Percentiles rank a stretch among this genome's conserved stretches.
Evolutionary conservation across 2,797 vertebrate genomes (phyloP).

Genomic region (Scyliorhinus canicula): DNA sequence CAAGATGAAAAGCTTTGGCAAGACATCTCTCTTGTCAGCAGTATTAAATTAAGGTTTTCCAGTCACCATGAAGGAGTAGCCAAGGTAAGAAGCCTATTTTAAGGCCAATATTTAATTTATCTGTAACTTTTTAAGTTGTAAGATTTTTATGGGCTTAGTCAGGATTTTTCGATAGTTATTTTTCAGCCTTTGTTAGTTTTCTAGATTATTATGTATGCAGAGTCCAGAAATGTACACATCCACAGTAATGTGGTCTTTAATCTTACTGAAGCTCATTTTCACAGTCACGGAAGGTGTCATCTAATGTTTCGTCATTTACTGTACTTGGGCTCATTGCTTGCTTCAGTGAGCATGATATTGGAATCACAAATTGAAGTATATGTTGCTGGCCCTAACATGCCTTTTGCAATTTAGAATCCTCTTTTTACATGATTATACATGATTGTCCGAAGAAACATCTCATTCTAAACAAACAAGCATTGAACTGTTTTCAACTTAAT

Average conservation of each 20-base stretch:
- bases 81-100: not conserved
- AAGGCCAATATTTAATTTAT: not conserved
- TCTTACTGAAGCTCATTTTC: not conserved
- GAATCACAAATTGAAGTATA: not conserved
- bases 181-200: not conserved
- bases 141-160: not conserved
- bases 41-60: too few species aligned
- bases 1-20: too few species aligned
- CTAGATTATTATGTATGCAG: not conserved
- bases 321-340: not conserved
- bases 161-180: not conserved
- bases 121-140: not conserved
- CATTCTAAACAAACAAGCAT: not conserved
- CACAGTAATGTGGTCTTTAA: not conserved
- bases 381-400: not conserved
- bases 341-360: not conserved
- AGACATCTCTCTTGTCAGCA: not conserved
- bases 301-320: not conserved
- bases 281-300: not conserved
- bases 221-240: not conserved
- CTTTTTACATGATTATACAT: not conserved
- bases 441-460: not conserved
- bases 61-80: not conserved
- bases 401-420: not conserved
- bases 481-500: not conserved